Percentiles rank a stretch among this genome's conserved stretches.
These are phyloP conservation scores for Brachyptera risi DNA, from an alignment of 2,888 invertebrate species.

Conservation along the genomic window DNA sequence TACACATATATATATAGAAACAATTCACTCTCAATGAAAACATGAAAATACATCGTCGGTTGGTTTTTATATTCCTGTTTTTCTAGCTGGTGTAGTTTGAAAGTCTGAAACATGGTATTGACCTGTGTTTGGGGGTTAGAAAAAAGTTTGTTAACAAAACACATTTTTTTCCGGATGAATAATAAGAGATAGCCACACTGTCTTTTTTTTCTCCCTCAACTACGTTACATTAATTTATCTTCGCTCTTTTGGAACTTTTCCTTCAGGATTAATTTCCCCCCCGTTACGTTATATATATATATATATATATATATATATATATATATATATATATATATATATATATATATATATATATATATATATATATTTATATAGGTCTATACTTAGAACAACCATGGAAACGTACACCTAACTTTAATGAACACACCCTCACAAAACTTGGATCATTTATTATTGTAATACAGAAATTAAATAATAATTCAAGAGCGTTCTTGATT, in stretches of 20 bases:
- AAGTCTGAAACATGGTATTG: constrained; percentile 15
- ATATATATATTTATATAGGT: background rate
- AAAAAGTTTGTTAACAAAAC: constrained; percentile 21
- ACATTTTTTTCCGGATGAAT: constrained; percentile 20
- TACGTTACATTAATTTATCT: constrained; percentile 18
- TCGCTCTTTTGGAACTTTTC: constrained; percentile 20
- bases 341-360: background rate
- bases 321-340: background rate
- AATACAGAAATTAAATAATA: constrained; percentile 22
- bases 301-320: background rate
- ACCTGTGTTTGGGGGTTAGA: background rate
- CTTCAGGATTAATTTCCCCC: constrained; percentile 17
- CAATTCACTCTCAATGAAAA: no score
- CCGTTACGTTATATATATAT: background rate
- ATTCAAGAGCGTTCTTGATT: constrained; percentile 14
- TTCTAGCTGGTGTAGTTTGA: constrained; percentile 3
- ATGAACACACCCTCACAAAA: constrained; percentile 17
- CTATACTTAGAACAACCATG: background rate
- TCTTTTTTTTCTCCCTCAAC: constrained; percentile 13
- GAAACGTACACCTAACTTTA: constrained; percentile 11
- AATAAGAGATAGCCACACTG: constrained; percentile 20
- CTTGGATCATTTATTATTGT: constrained; percentile 20
- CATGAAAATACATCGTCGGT: background rate
- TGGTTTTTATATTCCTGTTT: background rate
- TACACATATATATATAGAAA: no score